phyloP scores from a whole-genome alignment of 2,888 invertebrate genomes.

The Pachydiplax longipennis region DNA sequence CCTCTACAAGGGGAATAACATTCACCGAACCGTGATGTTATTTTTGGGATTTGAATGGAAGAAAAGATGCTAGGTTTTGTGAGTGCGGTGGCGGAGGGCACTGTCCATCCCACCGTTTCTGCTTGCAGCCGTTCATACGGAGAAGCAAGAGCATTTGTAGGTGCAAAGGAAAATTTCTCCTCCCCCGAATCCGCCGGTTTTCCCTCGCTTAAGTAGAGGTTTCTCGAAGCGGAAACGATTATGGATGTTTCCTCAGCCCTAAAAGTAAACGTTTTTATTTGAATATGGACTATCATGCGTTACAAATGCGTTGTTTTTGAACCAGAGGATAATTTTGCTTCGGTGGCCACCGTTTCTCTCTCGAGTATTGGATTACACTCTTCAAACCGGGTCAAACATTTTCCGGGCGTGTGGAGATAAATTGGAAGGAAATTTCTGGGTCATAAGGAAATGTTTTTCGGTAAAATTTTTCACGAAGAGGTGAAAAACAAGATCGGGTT shows the following conservation, averaged over 20 bases:
- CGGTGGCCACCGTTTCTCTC: background rate
- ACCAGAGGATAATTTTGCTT: background rate
- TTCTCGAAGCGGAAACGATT: background rate
- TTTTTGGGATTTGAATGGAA: conserved; percentile 45
- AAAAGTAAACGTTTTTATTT: background rate
- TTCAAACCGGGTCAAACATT: background rate
- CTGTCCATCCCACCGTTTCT: background rate
- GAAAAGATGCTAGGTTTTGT: conserved; percentile 42
- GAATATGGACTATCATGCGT: background rate
- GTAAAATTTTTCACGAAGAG: background rate
- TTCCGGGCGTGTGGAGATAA: background rate
- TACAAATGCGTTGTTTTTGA: background rate
- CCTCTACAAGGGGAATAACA: conserved; percentile 28
- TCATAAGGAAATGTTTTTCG: background rate
- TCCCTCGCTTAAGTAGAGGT: background rate
- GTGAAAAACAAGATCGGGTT: no score
- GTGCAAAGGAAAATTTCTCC: background rate
- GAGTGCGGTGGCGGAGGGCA: background rate
- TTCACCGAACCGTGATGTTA: conserved; percentile 42
- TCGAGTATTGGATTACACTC: background rate
- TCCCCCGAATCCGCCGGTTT: background rate
- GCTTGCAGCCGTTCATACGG: background rate
- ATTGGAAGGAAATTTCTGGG: background rate
- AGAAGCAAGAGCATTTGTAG: background rate
- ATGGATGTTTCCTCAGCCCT: background rate